phyloP scores from a whole-genome alignment of 1,140 invertebrate genomes.

The Neomicropteryx cornuta region DNA sequence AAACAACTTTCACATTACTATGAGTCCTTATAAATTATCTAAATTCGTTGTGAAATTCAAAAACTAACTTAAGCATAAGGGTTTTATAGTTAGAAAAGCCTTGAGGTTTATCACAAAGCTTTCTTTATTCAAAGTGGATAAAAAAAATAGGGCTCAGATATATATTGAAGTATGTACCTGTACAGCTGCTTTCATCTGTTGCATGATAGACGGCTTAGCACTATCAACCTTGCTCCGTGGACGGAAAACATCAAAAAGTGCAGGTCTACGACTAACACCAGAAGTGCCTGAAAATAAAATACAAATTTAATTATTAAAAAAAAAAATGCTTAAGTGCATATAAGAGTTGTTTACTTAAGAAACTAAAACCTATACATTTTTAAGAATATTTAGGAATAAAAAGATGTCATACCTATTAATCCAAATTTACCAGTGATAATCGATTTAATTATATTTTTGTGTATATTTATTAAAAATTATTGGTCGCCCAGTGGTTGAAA shows the following conservation, averaged over 20 bases:
- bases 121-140: no score
- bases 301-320: neutral
- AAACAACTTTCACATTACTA: no score
- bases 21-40: no score
- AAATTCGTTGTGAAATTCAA: no score
- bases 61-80: no score
- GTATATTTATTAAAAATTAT: no score
- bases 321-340: neutral
- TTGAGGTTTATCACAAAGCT: no score
- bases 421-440: no score
- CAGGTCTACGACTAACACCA: conserved; percentile 56
- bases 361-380: conserved; percentile 21
- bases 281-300: conserved; percentile 35
- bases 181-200: conserved; percentile 36
- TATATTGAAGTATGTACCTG: conserved; percentile 24
- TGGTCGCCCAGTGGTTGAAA: no score
- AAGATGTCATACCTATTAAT: conserved; percentile 40
- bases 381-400: conserved; percentile 36
- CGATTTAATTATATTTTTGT: no score
- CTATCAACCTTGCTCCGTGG: conserved; percentile 73
- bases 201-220: conserved; percentile 62
- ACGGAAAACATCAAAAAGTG: conserved; percentile 76
- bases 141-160: no score
- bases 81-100: no score
- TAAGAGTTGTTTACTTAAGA: neutral